Evolutionary conservation across 2,113 vertebrate species (phyloP).

Genomic region (Leuciscus idus): DNA sequence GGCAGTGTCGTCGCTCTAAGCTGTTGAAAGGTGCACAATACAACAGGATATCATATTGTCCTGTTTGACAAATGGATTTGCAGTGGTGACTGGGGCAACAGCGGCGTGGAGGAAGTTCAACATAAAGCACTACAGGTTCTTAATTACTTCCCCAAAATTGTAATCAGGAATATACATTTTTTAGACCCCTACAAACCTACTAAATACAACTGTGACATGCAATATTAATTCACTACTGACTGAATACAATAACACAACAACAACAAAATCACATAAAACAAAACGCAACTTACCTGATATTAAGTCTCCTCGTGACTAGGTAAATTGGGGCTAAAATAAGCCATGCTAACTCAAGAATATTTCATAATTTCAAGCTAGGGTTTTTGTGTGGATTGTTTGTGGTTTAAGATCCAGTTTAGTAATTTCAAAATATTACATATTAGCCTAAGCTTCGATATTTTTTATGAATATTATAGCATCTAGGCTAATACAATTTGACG

Average conservation of each 20-base stretch:
- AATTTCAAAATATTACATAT: background rate
- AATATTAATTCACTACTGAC: background rate
- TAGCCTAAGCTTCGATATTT: background rate
- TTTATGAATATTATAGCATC: background rate
- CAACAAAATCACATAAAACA: background rate
- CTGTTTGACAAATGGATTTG: constrained; percentile 80
- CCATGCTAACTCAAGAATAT: background rate
- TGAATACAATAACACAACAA: background rate
- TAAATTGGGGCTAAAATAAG: background rate
- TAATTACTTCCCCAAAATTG: constrained; percentile 41
- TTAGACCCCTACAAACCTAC: background rate
- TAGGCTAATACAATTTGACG: background rate
- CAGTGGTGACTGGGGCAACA: constrained; percentile 68
- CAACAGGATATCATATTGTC: constrained; percentile 70
- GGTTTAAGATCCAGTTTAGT: background rate
- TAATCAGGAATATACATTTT: background rate
- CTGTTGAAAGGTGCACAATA: constrained; percentile 78
- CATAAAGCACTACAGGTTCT: constrained; percentile 48
- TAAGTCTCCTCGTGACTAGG: too few relatives aligned
- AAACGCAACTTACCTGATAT: background rate
- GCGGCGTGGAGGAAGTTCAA: constrained; percentile 34
- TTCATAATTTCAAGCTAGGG: too few relatives aligned
- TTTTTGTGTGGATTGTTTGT: background rate
- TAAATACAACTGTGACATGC: background rate
- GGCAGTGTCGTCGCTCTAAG: constrained; percentile 74